Evolutionary conservation across 2,113 vertebrate species (phyloP).

Genomic region (Manacus vitellinus): DNA sequence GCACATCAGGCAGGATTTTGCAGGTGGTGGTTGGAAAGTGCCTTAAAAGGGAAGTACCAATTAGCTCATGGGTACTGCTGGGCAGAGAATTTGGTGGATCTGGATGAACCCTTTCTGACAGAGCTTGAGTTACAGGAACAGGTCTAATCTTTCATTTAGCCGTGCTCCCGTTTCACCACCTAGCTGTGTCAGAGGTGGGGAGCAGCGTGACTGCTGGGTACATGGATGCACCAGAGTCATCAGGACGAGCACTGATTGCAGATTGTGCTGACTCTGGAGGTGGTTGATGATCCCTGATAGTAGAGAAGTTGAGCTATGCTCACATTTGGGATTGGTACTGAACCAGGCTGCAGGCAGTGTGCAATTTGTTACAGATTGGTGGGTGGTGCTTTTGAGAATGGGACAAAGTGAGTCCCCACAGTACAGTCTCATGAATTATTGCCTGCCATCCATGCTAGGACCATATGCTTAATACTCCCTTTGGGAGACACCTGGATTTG

Average conservation of each 20-base stretch:
- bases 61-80: not conserved
- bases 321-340: accelerated
- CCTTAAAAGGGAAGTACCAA: not conserved
- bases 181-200: accelerated
- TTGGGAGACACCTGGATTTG: not conserved
- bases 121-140: not conserved
- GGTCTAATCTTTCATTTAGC: not conserved
- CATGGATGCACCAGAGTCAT: not conserved
- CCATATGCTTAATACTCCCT: not conserved
- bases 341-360: accelerated
- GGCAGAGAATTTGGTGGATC: not conserved
- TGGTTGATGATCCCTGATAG: not conserved
- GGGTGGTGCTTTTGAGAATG: not conserved
- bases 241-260: not conserved
- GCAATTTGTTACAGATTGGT: not conserved
- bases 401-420: not conserved
- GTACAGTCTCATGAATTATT: not conserved
- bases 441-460: not conserved
- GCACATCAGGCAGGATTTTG: accelerated
- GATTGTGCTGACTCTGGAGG: not conserved
- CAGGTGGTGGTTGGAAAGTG: not conserved
- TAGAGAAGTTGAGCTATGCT: not conserved
- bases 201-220: not conserved
- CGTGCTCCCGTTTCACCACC: not conserved
- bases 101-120: not conserved